Conservation (phyloP, 2,888 invertebrate species). For the Lithophane semibrunnea region DNA sequence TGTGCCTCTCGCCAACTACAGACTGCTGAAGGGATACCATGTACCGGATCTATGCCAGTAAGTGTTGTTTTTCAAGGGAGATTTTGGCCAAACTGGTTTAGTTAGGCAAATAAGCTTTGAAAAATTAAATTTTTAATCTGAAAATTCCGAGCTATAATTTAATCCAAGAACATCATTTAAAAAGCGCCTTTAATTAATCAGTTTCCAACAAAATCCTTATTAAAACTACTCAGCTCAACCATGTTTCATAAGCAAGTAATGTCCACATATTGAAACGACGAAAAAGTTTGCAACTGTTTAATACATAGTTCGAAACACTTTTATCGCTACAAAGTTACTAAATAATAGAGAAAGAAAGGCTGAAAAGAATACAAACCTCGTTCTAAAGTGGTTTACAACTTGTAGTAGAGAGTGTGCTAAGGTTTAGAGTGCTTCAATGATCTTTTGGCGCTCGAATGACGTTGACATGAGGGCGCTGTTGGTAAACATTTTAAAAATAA, state of each 20-base stretch:
- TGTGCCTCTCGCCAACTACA: conserved; percentile 96
- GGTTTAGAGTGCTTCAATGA: conserved; percentile 13
- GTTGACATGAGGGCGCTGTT: not conserved
- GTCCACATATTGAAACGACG: conserved; percentile 33
- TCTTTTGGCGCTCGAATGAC: not conserved
- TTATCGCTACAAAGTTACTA: conserved; percentile 54
- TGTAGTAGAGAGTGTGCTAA: conserved; percentile 39
- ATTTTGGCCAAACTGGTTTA: too few species aligned
- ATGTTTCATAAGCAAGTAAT: conserved; percentile 25
- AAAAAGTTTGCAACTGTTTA: conserved; percentile 47
- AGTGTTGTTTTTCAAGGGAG: conserved; percentile 71
- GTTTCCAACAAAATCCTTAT: conserved; percentile 12
- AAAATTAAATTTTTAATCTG: not conserved
- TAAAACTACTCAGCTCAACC: conserved; percentile 15
- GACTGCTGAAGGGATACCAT: conserved; percentile 97
- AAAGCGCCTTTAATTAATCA: not conserved
- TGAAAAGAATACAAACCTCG: conserved; percentile 56
- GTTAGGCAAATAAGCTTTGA: not conserved
- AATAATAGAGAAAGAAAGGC: conserved; percentile 49
- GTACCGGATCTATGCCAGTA: conserved; percentile 97
- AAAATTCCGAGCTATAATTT: not conserved
- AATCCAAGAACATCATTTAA: not conserved
- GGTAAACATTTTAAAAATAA: not conserved
- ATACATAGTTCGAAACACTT: conserved; percentile 59
- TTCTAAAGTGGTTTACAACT: conserved; percentile 51